Evolutionary conservation across 2,888 invertebrate species (phyloP).

Genomic region (Trichopria drosophilae): DNA sequence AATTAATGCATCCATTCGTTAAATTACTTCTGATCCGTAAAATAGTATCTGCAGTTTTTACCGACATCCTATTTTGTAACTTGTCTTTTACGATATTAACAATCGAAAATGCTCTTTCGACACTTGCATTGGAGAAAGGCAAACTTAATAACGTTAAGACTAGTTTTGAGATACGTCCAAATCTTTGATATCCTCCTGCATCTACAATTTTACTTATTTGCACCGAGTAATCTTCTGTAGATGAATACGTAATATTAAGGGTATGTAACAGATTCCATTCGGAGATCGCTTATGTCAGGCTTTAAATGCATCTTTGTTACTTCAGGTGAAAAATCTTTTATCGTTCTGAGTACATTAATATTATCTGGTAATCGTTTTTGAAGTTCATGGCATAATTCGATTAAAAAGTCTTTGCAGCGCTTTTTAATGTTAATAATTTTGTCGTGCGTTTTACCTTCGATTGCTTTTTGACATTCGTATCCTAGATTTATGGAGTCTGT

Average conservation of each 20-base stretch:
- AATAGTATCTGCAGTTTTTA: conserved; percentile 15
- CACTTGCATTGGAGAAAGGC: conserved; percentile 33
- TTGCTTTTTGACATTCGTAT: conserved; percentile 38
- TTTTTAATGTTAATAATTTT: conserved; percentile 10
- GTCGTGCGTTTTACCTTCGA: too few species aligned
- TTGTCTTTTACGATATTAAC: conserved; percentile 29
- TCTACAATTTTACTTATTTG: conserved; percentile 7
- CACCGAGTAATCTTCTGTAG: conserved; percentile 13
- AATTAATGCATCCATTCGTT: conserved; percentile 6
- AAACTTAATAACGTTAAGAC: conserved; percentile 20
- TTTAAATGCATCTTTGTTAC: conserved; percentile 7
- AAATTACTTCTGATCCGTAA: conserved; percentile 7
- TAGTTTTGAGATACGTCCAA: conserved; percentile 7
- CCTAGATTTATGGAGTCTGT: conserved; percentile 41
- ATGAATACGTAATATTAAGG: background rate
- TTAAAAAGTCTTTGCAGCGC: conserved; percentile 11
- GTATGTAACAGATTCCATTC: conserved; percentile 10
- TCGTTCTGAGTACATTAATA: conserved; percentile 10
- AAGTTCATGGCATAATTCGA: conserved; percentile 12
- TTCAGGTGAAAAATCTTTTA: background rate
- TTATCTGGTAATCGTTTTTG: conserved; percentile 21
- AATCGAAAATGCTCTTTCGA: conserved; percentile 34
- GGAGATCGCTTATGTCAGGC: conserved; percentile 7
- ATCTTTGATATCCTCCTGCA: conserved; percentile 3
- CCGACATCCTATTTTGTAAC: conserved; percentile 23